These are phyloP conservation scores for Kryptolebias marmoratus DNA, from an alignment of 2,113 vertebrate genomes.

Conservation along the genomic window DNA sequence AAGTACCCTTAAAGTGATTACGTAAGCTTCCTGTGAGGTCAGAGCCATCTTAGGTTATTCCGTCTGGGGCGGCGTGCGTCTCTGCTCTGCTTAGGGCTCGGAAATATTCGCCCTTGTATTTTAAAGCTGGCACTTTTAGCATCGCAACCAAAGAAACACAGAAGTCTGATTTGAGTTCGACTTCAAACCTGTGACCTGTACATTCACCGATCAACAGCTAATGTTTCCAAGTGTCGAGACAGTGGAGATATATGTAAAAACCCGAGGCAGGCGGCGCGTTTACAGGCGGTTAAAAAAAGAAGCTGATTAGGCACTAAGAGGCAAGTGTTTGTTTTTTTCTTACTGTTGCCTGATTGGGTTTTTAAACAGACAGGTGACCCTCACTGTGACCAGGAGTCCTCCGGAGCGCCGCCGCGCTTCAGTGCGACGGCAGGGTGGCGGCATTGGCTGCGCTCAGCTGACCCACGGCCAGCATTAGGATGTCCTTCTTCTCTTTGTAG, in stretches of 20 bases:
- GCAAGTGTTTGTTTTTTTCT: constrained; percentile 36
- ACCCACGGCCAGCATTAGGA: constrained; percentile 92
- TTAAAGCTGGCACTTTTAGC: neutral
- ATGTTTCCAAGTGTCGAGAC: neutral
- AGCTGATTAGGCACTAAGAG: constrained; percentile 68
- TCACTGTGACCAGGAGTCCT: constrained; percentile 57
- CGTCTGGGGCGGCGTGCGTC: neutral
- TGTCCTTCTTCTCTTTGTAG: constrained; percentile 98
- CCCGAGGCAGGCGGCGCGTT: constrained; percentile 25
- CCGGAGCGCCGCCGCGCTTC: constrained; percentile 31
- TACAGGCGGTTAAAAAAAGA: constrained; percentile 42
- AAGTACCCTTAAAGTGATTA: constrained; percentile 40
- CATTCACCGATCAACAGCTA: constrained; percentile 59
- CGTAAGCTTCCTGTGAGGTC: neutral
- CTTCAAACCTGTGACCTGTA: constrained; percentile 30
- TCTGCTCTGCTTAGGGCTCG: neutral
- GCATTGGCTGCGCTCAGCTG: constrained; percentile 85
- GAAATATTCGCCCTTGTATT: neutral
- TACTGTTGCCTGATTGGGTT: constrained; percentile 49
- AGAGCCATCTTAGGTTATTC: neutral
- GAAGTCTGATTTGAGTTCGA: neutral
- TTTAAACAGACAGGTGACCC: constrained; percentile 14
- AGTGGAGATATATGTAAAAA: neutral
- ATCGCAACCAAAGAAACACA: constrained; percentile 6
- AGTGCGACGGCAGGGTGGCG: constrained; percentile 82